Conservation (phyloP, 2,113 vertebrate genomes). For the Oryzias melastigma region DNA sequence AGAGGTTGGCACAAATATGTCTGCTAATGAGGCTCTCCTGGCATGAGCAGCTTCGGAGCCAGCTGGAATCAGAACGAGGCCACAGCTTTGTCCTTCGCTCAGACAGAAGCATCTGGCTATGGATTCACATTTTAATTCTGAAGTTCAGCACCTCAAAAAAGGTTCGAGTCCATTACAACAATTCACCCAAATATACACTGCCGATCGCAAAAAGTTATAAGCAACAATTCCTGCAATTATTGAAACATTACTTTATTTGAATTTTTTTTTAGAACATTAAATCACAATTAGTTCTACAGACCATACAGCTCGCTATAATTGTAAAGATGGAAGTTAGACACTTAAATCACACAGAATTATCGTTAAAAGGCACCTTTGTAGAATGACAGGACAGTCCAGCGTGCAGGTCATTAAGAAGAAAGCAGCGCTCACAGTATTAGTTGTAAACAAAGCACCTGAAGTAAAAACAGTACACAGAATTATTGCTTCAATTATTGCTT, state of each 20-base stretch:
- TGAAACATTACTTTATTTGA: too few species aligned
- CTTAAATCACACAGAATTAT: conserved; percentile 1
- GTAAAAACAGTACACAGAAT: conserved; percentile 25
- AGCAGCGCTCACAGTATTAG: conserved; percentile 63
- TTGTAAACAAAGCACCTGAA: conserved; percentile 53
- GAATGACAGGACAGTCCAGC: conserved; percentile 31
- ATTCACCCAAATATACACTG: too few species aligned
- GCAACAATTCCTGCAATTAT: too few species aligned
- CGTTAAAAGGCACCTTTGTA: conserved; percentile 53
- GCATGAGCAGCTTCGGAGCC: conserved; percentile 22
- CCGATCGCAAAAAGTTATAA: too few species aligned
- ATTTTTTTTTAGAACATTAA: too few species aligned
- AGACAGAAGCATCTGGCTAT: neutral
- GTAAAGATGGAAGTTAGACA: too few species aligned
- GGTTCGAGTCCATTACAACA: neutral
- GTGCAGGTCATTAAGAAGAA: conserved; percentile 46
- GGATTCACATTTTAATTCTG: neutral
- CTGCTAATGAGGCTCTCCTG: conserved; percentile 13
- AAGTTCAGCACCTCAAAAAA: neutral
- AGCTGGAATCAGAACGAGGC: conserved; percentile 49
- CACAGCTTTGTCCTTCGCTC: conserved; percentile 2
- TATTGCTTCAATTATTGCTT: conserved; percentile 68
- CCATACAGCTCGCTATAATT: too few species aligned
- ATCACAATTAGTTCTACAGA: too few species aligned
- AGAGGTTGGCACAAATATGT: conserved; percentile 26